Base-by-base conservation (phyloP, 2,797 vertebrate species). In the Aselliscus stoliczkanus region DNA sequence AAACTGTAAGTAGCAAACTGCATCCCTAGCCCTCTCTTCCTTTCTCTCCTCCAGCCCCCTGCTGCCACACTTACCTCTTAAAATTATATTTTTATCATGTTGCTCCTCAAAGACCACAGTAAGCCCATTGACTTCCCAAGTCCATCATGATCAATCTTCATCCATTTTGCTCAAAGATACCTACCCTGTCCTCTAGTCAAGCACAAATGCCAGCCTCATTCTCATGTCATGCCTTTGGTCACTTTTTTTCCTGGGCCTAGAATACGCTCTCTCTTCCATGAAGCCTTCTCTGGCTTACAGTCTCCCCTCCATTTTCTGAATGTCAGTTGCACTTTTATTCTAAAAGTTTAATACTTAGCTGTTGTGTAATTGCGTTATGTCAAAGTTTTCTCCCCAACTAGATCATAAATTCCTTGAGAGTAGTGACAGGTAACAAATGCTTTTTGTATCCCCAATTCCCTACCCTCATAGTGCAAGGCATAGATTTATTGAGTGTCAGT, bases 401-500 rank as follows among this genome's bases (percentile, higher is more conserved):
- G 54, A 54, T 73, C 50, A 81, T 81, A 96, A 96, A 95, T 95
- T 92, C 60, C 60, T 94, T 65, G 65, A 93, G 54, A 79, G 75
- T 90, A 86, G 42, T 86, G 47, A 80, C 69, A 60, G 62, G 56
- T 87, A 94, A 80, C 93, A 87, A 92, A 93, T 60, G 64, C 31
- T 60, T 84, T 95, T 92, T 90, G 25, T 79, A 69, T 85, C 60
- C 47, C 58, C 58, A 85, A 39, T 85, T 93, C 56, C 62, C 75
- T 89, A 27, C 64, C 39, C 20, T 77, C 52, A 44, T 72, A 62
- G 83, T 92, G 44, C 47, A 92, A 90, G 67, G 54, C 39, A 93
- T 77, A 93, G 72, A 92, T 96, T 92, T 97, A 94, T 90, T 92
- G 80, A 86, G 56, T 92, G 54, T 84, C 50, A 89, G 47, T 62